A percentile compares a stretch with the other conserved stretches of the same genome.
These are phyloP conservation scores for Hylaea fasciaria DNA, from an alignment of 2,888 invertebrate species.

Conservation along the genomic window DNA sequence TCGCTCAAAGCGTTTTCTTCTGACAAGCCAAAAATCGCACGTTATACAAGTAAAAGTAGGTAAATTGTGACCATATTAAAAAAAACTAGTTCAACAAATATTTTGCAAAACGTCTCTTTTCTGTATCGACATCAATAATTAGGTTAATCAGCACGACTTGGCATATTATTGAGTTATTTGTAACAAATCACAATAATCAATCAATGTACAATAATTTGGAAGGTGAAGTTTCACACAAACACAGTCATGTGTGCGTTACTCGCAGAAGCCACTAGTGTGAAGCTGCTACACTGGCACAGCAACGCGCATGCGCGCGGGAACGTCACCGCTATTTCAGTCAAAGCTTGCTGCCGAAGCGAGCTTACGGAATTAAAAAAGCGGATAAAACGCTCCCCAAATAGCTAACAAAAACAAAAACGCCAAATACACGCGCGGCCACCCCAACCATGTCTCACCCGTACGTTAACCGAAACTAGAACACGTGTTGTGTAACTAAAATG, in stretches of 20 bases:
- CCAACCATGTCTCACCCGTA: constrained; percentile 26
- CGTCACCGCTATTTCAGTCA: constrained; percentile 80
- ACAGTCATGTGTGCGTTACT: constrained; percentile 2
- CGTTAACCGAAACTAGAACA: constrained; percentile 31
- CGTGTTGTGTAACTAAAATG: constrained; percentile 50
- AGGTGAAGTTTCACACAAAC: too few relatives aligned
- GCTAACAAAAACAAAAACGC: constrained; percentile 27
- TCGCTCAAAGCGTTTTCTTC: too few relatives aligned
- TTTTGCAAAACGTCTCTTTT: too few relatives aligned
- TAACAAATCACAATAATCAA: too few relatives aligned
- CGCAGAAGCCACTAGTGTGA: background rate
- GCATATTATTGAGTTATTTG: too few relatives aligned
- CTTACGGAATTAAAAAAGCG: constrained; percentile 31
- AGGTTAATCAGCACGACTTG: too few relatives aligned
- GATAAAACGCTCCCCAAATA: constrained; percentile 8
- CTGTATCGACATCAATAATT: too few relatives aligned
- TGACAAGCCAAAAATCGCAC: too few relatives aligned
- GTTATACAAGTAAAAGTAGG: too few relatives aligned
- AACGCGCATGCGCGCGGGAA: constrained; percentile 64
- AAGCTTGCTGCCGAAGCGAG: constrained; percentile 47
- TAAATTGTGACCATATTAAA: too few relatives aligned
- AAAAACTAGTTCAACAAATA: too few relatives aligned
- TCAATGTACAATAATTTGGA: background rate
- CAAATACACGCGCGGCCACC: constrained; percentile 20
- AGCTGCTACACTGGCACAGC: constrained; percentile 3